Percentiles rank a stretch among this genome's conserved stretches.
Conservation (phyloP, 2,888 invertebrate genomes). For the Odontothrips loti region DNA sequence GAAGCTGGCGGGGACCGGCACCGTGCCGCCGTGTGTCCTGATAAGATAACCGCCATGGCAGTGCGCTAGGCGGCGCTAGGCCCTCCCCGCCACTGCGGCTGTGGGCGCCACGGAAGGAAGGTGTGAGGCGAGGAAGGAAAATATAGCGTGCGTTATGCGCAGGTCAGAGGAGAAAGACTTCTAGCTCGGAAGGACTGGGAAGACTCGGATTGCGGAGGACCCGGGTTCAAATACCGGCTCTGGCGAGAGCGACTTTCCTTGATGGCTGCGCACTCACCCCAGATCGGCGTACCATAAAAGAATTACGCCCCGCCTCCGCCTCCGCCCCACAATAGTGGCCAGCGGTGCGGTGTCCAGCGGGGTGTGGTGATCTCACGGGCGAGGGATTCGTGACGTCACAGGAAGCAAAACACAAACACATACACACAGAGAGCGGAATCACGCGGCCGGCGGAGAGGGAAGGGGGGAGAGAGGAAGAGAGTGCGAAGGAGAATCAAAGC, state of each 20-base stretch:
- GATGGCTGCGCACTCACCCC: no score
- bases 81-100: not conserved
- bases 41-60: no score
- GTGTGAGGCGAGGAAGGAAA: not conserved
- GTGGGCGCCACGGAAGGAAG: not conserved
- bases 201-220: not conserved
- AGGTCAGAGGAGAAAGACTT: not conserved
- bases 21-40: no score
- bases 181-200: not conserved
- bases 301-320: no score
- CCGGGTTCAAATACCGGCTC: not conserved
- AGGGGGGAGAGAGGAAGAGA: not conserved
- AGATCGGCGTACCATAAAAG: no score
- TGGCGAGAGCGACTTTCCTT: no score
- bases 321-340: not conserved
- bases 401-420: not conserved
- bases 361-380: not conserved
- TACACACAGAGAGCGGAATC: not conserved
- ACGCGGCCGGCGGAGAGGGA: not conserved
- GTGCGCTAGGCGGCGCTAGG: not conserved
- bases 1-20: no score
- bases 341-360: not conserved
- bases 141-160: not conserved
- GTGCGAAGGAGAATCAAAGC: not conserved
- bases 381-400: not conserved